These are phyloP conservation scores for Drosophila parthenogenetica DNA, from an alignment of 2,888 invertebrate species.

Conservation along the genomic window DNA sequence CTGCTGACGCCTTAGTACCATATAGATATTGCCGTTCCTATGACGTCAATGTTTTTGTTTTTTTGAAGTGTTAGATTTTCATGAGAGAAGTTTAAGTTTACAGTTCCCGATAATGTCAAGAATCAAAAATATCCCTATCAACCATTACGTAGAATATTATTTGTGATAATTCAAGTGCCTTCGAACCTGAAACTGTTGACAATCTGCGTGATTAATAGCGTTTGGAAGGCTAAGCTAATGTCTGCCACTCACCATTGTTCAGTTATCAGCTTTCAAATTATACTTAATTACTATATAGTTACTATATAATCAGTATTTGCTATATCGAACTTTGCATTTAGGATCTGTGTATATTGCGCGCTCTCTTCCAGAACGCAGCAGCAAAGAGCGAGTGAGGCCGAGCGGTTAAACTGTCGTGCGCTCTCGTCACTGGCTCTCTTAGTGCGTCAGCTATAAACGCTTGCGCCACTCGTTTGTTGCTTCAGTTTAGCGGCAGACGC, in stretches of 20 bases:
- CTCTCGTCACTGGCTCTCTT: not conserved
- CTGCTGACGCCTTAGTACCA: not conserved
- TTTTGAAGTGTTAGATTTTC: not conserved
- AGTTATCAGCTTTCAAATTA: constrained; percentile 30
- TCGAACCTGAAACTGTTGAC: not conserved
- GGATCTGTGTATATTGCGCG: constrained; percentile 18
- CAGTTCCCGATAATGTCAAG: constrained; percentile 22
- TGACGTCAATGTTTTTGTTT: constrained; percentile 18
- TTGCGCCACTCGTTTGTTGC: constrained; percentile 27
- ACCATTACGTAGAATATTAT: constrained; percentile 5
- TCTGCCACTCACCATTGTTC: constrained; percentile 9
- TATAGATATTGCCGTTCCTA: not conserved
- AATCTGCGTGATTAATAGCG: constrained; percentile 41
- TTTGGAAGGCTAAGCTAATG: constrained; percentile 13
- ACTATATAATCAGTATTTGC: constrained; percentile 11
- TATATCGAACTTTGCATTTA: constrained; percentile 5
- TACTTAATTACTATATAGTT: constrained; percentile 8
- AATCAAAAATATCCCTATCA: constrained; percentile 13
- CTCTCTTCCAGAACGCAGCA: not conserved
- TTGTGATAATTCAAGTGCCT: constrained; percentile 22
- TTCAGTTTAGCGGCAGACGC: constrained; percentile 47
- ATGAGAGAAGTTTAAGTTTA: not conserved
- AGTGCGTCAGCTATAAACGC: constrained; percentile 44
- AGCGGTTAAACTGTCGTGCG: not conserved
- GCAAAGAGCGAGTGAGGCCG: not conserved